Conservation (phyloP, 2,113 vertebrate genomes). For the Oostethus manadensis region DNA sequence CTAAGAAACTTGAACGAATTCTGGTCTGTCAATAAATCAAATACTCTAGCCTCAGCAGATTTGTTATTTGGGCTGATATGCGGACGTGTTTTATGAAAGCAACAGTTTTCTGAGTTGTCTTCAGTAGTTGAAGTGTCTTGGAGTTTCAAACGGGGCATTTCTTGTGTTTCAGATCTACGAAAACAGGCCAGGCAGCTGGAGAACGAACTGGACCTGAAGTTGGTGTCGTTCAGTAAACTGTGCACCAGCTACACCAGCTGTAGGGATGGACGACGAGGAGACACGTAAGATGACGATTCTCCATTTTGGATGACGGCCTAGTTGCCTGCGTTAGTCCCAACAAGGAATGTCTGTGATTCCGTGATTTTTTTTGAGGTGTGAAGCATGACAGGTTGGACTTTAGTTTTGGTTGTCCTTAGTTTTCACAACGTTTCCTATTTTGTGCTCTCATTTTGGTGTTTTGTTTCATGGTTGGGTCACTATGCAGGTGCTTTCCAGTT, state of each 20-base stretch:
- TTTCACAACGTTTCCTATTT: no score
- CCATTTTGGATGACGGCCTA: no score
- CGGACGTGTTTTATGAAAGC: neutral
- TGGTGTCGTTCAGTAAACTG: constrained; percentile 98
- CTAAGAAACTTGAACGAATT: constrained; percentile 6
- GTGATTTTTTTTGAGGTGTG: no score
- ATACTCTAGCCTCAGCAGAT: neutral
- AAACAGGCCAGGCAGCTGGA: constrained; percentile 96
- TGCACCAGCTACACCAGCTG: constrained; percentile 89
- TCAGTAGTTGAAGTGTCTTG: neutral
- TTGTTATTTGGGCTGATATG: neutral
- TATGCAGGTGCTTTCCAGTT: no score
- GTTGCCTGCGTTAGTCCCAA: no score
- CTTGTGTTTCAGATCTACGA: constrained; percentile 80
- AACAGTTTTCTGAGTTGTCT: neutral
- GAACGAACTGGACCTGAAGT: constrained; percentile 94
- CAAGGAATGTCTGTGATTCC: no score
- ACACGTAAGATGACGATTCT: constrained; percentile 77
- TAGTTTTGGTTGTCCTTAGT: no score
- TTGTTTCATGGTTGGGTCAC: no score
- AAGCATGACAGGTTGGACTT: no score
- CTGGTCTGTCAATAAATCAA: neutral
- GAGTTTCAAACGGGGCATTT: neutral
- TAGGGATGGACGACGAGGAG: constrained; percentile 87
- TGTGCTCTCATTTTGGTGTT: no score